Conservation (phyloP, 2,797 vertebrate species). For the Liparis tanakae region DNA sequence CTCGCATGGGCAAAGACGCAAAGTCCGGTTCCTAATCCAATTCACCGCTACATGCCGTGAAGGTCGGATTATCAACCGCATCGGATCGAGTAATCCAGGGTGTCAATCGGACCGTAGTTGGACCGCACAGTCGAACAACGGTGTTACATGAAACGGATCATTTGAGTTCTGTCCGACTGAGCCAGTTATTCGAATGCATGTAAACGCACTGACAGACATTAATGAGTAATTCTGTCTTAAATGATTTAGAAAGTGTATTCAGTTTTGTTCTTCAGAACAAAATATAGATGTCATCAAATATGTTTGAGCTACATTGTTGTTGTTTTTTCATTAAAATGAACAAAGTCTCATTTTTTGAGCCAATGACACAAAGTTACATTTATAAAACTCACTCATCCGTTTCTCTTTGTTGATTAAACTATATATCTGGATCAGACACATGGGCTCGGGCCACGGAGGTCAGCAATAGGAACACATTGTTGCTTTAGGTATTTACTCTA, state of each 20-base stretch:
- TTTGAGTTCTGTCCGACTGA: no score
- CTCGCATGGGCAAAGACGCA: no score
- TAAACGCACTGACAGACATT: no score
- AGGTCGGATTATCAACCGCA: no score
- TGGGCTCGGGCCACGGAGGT: neutral
- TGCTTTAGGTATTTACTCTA: conserved; percentile 7
- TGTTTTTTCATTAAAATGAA: neutral
- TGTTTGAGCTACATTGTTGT: neutral
- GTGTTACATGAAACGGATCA: no score
- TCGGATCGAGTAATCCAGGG: no score
- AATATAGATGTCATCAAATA: neutral
- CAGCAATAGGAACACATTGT: neutral
- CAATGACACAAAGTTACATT: neutral
- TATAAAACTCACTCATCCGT: neutral
- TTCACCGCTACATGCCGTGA: no score
- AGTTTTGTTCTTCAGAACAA: neutral
- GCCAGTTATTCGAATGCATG: no score
- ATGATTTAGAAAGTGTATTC: neutral
- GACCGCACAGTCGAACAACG: no score
- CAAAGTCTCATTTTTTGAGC: neutral
- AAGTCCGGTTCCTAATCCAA: no score
- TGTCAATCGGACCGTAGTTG: no score
- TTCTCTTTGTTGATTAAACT: neutral
- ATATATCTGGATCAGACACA: conserved; percentile 1
- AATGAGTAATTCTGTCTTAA: neutral